Conservation (phyloP, 2,888 invertebrate species). For the Merodon equestris region DNA sequence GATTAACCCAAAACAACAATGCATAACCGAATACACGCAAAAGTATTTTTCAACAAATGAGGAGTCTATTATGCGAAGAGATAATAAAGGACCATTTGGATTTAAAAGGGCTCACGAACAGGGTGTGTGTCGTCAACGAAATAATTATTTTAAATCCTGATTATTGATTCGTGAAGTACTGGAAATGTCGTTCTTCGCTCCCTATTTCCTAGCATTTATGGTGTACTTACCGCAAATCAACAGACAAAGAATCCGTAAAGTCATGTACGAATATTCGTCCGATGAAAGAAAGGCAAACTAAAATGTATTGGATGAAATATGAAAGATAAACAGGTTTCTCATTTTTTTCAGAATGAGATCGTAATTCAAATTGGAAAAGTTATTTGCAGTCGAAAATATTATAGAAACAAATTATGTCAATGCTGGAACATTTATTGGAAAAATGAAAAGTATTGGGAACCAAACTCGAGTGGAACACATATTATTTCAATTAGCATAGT, state of each 20-base stretch:
- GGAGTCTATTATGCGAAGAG: conserved; percentile 79
- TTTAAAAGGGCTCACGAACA: conserved; percentile 77
- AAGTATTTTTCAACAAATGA: conserved; percentile 67
- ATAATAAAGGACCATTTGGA: conserved; percentile 79
- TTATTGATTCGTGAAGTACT: conserved; percentile 60
- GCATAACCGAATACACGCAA: conserved; percentile 67
- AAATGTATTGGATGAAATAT: conserved; percentile 31
- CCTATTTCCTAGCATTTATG: conserved; percentile 35
- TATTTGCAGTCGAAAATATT: background rate
- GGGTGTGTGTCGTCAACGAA: conserved; percentile 58
- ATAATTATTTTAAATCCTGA: conserved; percentile 64
- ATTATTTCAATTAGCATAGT: too few relatives aligned
- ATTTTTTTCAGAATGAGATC: background rate
- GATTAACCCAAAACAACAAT: conserved; percentile 74
- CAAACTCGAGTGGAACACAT: too few relatives aligned
- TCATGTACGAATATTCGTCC: conserved; percentile 33
- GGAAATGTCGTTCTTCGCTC: conserved; percentile 44
- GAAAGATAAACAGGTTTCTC: conserved; percentile 38
- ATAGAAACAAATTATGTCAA: too few relatives aligned
- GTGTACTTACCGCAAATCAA: conserved; percentile 58
- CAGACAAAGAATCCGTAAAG: conserved; percentile 49
- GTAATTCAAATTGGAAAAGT: background rate
- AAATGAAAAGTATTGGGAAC: too few relatives aligned
- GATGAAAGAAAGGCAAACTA: conserved; percentile 12
- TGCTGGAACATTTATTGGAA: too few relatives aligned